Evolutionary conservation across 1,140 invertebrate species (phyloP).

Genomic region (Solenopsis invicta): DNA sequence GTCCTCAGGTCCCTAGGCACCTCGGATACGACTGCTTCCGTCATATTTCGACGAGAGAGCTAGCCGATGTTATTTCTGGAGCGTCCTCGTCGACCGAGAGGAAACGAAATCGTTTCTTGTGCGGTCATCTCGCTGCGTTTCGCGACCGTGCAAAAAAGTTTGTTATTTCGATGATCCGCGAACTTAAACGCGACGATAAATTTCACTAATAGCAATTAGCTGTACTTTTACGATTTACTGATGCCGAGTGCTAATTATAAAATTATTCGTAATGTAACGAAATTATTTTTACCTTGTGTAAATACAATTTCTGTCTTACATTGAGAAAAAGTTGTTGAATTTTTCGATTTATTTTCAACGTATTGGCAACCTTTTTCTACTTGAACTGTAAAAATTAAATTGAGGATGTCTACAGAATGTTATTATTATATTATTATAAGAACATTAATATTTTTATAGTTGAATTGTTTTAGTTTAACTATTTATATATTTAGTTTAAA

Average conservation of each 20-base stretch:
- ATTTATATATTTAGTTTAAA: no score
- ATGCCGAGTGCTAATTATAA: not conserved
- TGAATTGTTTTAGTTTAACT: no score
- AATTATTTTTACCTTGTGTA: not conserved
- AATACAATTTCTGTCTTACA: not conserved
- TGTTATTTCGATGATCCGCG: not conserved
- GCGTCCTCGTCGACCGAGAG: slow-evolving; percentile 57
- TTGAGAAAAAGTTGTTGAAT: no score
- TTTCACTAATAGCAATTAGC: not conserved
- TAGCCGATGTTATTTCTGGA: slow-evolving; percentile 45
- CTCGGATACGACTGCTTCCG: slow-evolving; percentile 65
- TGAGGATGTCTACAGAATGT: no score
- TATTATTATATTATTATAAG: no score
- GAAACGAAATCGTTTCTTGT: slow-evolving; percentile 53
- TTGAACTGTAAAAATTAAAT: no score
- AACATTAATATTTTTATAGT: no score
- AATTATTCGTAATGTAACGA: not conserved
- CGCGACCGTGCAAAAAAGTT: slow-evolving; percentile 17
- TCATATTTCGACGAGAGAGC: slow-evolving; percentile 73
- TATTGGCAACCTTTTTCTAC: no score
- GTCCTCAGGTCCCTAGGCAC: slow-evolving; percentile 72
- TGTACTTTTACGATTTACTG: not conserved
- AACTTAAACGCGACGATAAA: not conserved
- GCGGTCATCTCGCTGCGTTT: not conserved
- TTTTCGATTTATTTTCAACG: no score